These are phyloP conservation scores for Stigmatopora nigra DNA, from an alignment of 2,113 vertebrate species.

Conservation along the genomic window DNA sequence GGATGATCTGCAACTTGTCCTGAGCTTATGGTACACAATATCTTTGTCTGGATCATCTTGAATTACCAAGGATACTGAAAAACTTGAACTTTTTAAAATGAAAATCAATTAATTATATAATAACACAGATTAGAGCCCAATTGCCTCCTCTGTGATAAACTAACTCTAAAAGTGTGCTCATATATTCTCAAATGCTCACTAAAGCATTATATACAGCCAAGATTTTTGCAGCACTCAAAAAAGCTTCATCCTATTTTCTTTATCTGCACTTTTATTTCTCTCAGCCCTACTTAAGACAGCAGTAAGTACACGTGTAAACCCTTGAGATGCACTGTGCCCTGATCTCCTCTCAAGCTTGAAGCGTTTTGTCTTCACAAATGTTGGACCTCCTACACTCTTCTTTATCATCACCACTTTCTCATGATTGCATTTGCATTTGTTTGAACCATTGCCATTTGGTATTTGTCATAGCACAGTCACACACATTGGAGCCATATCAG, in stretches of 20 bases:
- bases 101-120: background rate
- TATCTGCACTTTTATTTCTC: slow-evolving; percentile 13
- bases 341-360: slow-evolving; percentile 31
- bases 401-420: slow-evolving; percentile 20
- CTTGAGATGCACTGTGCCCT: slow-evolving; percentile 35
- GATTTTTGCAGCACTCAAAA: slow-evolving; percentile 9
- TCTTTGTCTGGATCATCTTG: no score
- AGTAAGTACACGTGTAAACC: slow-evolving; percentile 32
- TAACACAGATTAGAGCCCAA: background rate
- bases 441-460: slow-evolving; percentile 11
- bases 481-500: slow-evolving; percentile 8
- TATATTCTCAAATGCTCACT: background rate
- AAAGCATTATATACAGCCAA: background rate
- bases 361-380: slow-evolving; percentile 39
- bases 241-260: slow-evolving; percentile 12
- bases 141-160: background rate
- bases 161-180: background rate
- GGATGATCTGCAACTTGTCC: no score
- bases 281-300: background rate
- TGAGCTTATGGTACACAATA: no score
- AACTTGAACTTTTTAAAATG: background rate
- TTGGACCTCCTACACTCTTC: slow-evolving; percentile 32
- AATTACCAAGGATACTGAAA: background rate
- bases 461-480: slow-evolving; percentile 16
- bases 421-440: slow-evolving; percentile 10